A percentile compares a stretch with the other conserved stretches of the same genome.
Evolutionary conservation across 2,113 vertebrate genomes (phyloP).

Genomic region (Triplophysa siluroides): DNA sequence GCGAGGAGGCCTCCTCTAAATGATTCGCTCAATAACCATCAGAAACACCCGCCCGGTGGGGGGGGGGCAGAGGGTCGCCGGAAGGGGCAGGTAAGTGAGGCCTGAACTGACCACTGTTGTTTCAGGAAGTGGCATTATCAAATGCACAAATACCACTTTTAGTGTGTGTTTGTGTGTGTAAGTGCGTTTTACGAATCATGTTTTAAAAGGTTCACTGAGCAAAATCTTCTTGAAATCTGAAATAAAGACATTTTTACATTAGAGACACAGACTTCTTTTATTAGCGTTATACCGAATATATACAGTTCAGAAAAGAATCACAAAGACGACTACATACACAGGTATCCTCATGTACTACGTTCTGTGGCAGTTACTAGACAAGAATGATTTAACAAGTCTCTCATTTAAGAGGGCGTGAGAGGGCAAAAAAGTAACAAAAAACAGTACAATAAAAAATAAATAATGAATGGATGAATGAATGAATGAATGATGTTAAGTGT

Average conservation of each 20-base stretch:
- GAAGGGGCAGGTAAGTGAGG: conserved; percentile 36
- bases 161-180: not conserved
- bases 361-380: too few species aligned
- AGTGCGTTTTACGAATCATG: not conserved
- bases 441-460: not conserved
- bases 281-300: not conserved
- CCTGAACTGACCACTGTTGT: conserved; percentile 45
- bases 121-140: conserved; percentile 42
- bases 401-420: not conserved
- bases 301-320: not conserved
- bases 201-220: not conserved
- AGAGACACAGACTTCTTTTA: not conserved
- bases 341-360: not conserved
- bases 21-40: conserved; percentile 79
- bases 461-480: not conserved
- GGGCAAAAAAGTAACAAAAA: not conserved
- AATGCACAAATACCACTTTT: conserved; percentile 33
- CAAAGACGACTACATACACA: not conserved
- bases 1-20: conserved; percentile 79
- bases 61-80: conserved; percentile 17
- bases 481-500: conserved; percentile 21
- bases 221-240: not conserved
- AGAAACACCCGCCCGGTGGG: conserved; percentile 73
- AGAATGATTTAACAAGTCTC: not conserved
- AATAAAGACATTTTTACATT: not conserved